These are phyloP conservation scores for Drosophila obscura DNA, from an alignment of 1,140 invertebrate genomes.

Conservation along the genomic window DNA sequence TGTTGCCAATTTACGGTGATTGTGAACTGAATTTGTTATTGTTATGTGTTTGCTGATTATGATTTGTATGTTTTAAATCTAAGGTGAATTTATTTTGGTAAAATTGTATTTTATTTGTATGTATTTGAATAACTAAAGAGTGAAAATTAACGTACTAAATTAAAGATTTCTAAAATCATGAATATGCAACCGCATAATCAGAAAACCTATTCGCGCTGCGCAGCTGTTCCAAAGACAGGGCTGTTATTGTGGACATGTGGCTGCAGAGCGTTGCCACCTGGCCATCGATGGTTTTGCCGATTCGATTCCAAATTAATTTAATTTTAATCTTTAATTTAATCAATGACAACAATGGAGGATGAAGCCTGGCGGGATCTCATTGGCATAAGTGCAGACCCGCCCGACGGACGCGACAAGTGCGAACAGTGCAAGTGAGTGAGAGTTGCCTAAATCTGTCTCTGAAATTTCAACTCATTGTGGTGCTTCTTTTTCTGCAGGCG, in stretches of 20 bases:
- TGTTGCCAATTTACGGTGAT: neutral
- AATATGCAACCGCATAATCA: neutral
- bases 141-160: neutral
- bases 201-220: conserved; percentile 5
- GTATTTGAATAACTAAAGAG: too few relatives aligned
- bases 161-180: neutral
- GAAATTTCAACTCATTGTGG: neutral
- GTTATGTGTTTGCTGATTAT: neutral
- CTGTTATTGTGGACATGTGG: conserved; percentile 34
- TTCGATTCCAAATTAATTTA: conserved; percentile 19
- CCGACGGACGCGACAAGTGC: conserved; percentile 88
- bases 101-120: too few relatives aligned
- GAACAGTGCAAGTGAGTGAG: conserved; percentile 88
- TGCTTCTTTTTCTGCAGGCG: conserved; percentile 86
- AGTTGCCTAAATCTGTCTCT: neutral
- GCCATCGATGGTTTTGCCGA: neutral
- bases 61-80: neutral
- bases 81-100: neutral
- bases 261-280: conserved; percentile 49
- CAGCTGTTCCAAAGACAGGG: conserved; percentile 59
- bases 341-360: conserved; percentile 54
- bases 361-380: conserved; percentile 86
- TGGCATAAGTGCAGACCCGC: conserved; percentile 90
- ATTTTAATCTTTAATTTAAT: conserved; percentile 32
- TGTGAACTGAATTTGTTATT: neutral